Percentiles rank a stretch among this genome's conserved stretches.
Evolutionary conservation across 1,140 invertebrate species (phyloP).

Genomic region (Orius insidiosus): DNA sequence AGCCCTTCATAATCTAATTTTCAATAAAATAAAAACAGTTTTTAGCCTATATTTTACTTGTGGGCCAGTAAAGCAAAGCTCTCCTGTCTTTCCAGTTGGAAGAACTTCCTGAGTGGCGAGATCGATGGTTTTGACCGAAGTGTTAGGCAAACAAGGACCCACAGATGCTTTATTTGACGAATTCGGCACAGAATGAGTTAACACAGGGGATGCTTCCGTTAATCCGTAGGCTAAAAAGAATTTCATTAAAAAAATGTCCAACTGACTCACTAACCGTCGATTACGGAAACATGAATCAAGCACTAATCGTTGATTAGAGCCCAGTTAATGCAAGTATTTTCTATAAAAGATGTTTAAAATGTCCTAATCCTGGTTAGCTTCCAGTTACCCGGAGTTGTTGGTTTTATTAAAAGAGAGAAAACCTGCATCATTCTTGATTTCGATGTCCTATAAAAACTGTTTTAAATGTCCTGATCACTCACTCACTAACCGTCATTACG

Average conservation of each 20-base stretch:
- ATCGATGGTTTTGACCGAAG: constrained; percentile 1
- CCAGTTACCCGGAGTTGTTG: too few species aligned
- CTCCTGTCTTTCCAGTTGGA: background rate
- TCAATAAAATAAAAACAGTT: background rate
- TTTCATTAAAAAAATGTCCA: background rate
- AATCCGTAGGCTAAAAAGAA: constrained; percentile 1
- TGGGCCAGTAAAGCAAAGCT: background rate
- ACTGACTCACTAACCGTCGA: too few species aligned
- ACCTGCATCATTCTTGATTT: too few species aligned
- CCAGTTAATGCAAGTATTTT: too few species aligned
- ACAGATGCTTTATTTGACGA: background rate
- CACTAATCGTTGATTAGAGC: too few species aligned
- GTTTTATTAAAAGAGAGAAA: too few species aligned
- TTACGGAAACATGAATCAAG: too few species aligned
- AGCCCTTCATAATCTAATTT: constrained; percentile 40
- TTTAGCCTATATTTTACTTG: background rate
- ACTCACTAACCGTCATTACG: too few species aligned
- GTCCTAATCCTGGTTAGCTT: too few species aligned
- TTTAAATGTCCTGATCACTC: too few species aligned
- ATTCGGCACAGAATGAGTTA: background rate
- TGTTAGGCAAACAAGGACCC: background rate
- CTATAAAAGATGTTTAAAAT: too few species aligned
- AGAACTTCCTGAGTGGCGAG: background rate
- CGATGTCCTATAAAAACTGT: too few species aligned
- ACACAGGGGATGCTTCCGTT: constrained; percentile 1